Conservation (phyloP, 2,888 invertebrate genomes). For the Ormyrus thymus region DNA sequence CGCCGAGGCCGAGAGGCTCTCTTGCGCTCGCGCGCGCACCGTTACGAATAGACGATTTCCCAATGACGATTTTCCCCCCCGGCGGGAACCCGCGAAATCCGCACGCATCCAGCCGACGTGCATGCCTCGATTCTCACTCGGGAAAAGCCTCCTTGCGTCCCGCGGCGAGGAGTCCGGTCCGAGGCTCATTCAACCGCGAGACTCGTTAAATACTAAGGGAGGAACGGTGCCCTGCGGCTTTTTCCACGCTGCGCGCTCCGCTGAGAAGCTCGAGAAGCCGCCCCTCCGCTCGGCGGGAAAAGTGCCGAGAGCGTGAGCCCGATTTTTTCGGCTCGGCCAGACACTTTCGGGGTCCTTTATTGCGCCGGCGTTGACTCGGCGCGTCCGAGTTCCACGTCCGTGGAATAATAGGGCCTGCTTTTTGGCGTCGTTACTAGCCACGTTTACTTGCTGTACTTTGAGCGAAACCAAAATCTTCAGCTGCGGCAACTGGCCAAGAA, state of each 20-base stretch:
- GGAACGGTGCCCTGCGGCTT: slow-evolving; percentile 12
- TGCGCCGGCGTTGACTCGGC: no score
- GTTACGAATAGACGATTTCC: slow-evolving; percentile 44
- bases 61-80: slow-evolving; percentile 39
- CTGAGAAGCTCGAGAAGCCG: slow-evolving; percentile 8
- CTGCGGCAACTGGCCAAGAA: no score
- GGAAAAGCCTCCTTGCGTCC: slow-evolving; percentile 38
- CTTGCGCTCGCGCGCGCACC: not conserved
- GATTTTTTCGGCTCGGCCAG: slow-evolving; percentile 20
- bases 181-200: slow-evolving; percentile 38
- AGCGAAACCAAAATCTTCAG: no score
- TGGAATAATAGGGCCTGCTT: no score
- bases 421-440: no score
- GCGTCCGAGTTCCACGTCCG: no score
- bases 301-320: not conserved
- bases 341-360: not conserved
- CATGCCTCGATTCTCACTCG: not conserved
- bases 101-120: not conserved
- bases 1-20: not conserved
- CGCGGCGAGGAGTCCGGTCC: slow-evolving; percentile 24
- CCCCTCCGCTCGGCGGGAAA: slow-evolving; percentile 4
- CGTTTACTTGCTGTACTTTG: no score
- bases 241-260: slow-evolving; percentile 20
- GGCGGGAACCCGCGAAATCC: slow-evolving; percentile 14
- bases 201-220: slow-evolving; percentile 42